A percentile compares a stretch with the other conserved stretches of the same genome.
phyloP scores from a whole-genome alignment of 1,140 invertebrate species.

The Hypothenemus hampei region DNA sequence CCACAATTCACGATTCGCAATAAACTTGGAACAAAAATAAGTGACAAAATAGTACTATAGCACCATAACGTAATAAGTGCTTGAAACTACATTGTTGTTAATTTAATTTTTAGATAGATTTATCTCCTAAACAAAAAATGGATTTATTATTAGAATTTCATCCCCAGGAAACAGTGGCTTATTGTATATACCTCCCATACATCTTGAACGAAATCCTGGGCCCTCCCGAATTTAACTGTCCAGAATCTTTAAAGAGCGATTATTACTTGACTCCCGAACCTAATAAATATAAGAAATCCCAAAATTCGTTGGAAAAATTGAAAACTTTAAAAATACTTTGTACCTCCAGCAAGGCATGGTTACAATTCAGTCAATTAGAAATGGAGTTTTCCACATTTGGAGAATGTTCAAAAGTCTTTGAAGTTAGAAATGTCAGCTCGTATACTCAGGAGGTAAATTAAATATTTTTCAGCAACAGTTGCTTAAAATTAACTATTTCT shows the following conservation, averaged over 20 bases:
- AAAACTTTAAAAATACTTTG: conserved; percentile 17
- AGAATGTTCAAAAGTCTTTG: background rate
- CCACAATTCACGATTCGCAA: conserved; percentile 22
- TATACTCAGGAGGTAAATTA: conserved; percentile 2
- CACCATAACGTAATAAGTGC: too few species aligned
- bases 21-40: conserved; percentile 15
- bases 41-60: background rate
- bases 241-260: background rate
- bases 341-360: conserved; percentile 11
- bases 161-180: conserved; percentile 28
- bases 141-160: conserved; percentile 26
- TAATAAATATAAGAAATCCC: background rate
- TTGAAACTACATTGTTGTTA: background rate
- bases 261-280: background rate
- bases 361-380: conserved; percentile 12
- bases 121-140: conserved; percentile 18
- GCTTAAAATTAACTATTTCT: background rate
- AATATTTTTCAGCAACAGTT: background rate
- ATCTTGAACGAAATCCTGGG: conserved; percentile 22
- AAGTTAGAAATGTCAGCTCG: conserved; percentile 12
- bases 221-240: conserved; percentile 17
- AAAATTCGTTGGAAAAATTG: background rate
- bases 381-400: conserved; percentile 4
- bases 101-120: conserved; percentile 1
- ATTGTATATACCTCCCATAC: conserved; percentile 29